phyloP scores from a whole-genome alignment of 2,113 vertebrate genomes.

The Psilopogon haemacephalus region DNA sequence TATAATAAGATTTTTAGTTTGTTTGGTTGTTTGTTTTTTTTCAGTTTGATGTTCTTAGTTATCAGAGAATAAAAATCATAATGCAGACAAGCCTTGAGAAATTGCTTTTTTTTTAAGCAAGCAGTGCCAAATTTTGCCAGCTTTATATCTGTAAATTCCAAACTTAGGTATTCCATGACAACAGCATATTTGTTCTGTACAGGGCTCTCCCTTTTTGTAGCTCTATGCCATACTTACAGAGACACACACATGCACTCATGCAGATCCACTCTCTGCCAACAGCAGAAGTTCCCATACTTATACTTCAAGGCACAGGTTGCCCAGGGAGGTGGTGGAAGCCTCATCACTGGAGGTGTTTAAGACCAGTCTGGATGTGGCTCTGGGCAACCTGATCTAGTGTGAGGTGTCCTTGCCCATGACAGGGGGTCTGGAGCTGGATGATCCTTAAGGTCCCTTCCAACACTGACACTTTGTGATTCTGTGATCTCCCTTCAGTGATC shows the following conservation, averaged over 20 bases:
- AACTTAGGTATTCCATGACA: not conserved
- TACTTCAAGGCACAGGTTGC: too few relatives aligned
- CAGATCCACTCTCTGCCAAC: not conserved
- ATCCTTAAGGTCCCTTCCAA: too few relatives aligned
- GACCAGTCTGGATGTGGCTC: too few relatives aligned
- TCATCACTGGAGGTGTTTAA: too few relatives aligned
- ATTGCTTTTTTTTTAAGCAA: not conserved
- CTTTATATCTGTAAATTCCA: not conserved
- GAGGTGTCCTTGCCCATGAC: too few relatives aligned
- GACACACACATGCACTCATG: rapidly evolving
- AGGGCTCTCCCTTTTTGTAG: not conserved
- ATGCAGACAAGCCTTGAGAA: not conserved
- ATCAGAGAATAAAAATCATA: not conserved
- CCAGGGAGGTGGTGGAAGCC: too few relatives aligned
- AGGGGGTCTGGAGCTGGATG: too few relatives aligned
- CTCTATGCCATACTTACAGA: not conserved
- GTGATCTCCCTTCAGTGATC: not conserved
- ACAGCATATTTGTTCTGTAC: not conserved
- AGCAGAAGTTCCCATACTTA: not conserved
- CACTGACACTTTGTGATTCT: too few relatives aligned
- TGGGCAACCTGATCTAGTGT: too few relatives aligned
- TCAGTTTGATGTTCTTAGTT: not conserved
- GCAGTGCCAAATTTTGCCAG: not conserved
- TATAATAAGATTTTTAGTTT: not conserved
- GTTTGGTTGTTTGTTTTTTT: too few relatives aligned